Conservation (phyloP, 1,140 invertebrate species). For the Ctenoplectra terminalis region DNA sequence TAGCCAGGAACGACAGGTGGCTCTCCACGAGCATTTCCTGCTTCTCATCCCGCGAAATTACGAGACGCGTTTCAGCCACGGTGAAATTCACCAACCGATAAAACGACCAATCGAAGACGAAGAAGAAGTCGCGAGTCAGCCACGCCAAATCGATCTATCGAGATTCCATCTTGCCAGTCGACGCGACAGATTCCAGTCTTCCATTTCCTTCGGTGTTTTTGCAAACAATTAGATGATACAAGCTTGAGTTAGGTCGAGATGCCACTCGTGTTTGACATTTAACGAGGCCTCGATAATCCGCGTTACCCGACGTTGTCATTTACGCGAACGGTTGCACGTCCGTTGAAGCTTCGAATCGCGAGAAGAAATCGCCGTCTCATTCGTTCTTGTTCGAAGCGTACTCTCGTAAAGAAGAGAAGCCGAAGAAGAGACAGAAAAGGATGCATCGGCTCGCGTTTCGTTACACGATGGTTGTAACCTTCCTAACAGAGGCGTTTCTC, state of each 20-base stretch:
- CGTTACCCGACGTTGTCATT: slow-evolving; percentile 49
- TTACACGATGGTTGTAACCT: slow-evolving; percentile 66
- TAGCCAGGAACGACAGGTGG: slow-evolving; percentile 59
- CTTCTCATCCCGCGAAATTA: slow-evolving; percentile 66
- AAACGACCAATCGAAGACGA: slow-evolving; percentile 8
- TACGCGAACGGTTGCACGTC: slow-evolving; percentile 64
- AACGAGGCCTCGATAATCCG: slow-evolving; percentile 51
- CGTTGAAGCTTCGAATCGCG: slow-evolving; percentile 53
- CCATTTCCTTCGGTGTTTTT: neutral
- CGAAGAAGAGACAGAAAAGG: neutral
- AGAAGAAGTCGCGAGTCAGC: neutral
- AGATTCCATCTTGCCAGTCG: neutral
- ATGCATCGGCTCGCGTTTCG: slow-evolving; percentile 52
- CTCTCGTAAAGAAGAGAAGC: neutral
- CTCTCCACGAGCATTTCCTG: slow-evolving; percentile 49
- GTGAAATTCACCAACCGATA: slow-evolving; percentile 46
- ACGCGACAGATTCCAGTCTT: neutral
- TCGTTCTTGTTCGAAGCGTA: slow-evolving; percentile 61
- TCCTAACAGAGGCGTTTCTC: slow-evolving; percentile 55
- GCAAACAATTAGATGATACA: slow-evolving; percentile 2
- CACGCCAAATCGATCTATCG: slow-evolving; percentile 20
- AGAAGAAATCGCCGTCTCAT: slow-evolving; percentile 66
- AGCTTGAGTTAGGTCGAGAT: neutral
- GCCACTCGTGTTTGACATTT: slow-evolving; percentile 10
- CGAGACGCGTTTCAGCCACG: slow-evolving; percentile 44